These are phyloP conservation scores for Beroe ovata DNA, from an alignment of 37 sponge, comb jelly and placozoan genomes.

Conservation along the genomic window DNA sequence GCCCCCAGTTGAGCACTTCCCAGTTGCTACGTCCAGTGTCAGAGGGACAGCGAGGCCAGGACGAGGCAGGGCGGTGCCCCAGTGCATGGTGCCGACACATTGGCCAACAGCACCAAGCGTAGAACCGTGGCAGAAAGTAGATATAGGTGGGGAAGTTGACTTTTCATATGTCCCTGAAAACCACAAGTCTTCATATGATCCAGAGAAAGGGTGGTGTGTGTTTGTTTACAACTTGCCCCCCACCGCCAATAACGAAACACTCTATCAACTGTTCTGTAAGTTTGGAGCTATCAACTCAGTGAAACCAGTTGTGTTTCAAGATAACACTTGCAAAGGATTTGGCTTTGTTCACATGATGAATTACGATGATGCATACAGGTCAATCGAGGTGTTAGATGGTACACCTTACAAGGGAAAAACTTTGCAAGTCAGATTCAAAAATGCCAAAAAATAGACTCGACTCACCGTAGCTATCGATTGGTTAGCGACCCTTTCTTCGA, in stretches of 20 bases:
- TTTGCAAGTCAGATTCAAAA: slow-evolving; percentile 87
- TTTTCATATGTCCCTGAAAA: background rate
- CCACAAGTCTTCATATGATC: slow-evolving; percentile 43
- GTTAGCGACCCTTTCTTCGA: no score
- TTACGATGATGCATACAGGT: slow-evolving; percentile 85
- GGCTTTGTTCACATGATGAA: slow-evolving; percentile 95
- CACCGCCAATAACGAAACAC: slow-evolving; percentile 73
- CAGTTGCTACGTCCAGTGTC: background rate
- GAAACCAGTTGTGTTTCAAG: slow-evolving; percentile 74
- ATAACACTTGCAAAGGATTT: slow-evolving; percentile 78
- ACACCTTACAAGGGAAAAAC: slow-evolving; percentile 73
- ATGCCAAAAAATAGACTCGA: background rate
- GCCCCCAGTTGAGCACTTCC: background rate
- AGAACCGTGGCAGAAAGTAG: background rate
- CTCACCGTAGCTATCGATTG: no score
- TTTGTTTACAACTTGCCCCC: slow-evolving; percentile 90
- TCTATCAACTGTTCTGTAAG: slow-evolving; percentile 85
- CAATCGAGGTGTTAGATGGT: slow-evolving; percentile 78
- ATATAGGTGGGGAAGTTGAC: background rate
- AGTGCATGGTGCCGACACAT: background rate
- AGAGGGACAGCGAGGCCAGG: background rate
- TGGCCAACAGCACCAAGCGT: background rate
- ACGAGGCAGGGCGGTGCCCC: background rate
- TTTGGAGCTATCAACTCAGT: slow-evolving; percentile 87
- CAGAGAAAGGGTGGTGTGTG: slow-evolving; percentile 73